These are phyloP conservation scores for Hippocampus kuda DNA, from an alignment of 2,797 vertebrate species.

Conservation along the genomic window DNA sequence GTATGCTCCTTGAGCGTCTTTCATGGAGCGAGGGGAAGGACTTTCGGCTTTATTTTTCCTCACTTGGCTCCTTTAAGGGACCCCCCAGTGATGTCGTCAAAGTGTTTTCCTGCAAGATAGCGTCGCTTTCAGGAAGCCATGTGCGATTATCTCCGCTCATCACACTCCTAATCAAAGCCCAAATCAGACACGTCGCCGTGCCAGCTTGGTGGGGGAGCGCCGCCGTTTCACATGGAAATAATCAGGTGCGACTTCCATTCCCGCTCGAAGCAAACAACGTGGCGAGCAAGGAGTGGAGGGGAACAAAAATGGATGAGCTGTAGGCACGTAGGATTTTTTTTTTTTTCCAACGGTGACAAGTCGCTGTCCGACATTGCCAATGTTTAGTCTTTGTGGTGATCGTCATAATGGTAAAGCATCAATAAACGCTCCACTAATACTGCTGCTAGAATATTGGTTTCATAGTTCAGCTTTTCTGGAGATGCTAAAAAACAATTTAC, in stretches of 20 bases:
- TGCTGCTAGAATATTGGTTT: too few relatives aligned
- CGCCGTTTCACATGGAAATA: constrained; percentile 4
- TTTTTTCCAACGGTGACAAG: neutral
- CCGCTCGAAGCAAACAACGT: neutral
- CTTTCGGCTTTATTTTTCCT: neutral
- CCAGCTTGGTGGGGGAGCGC: constrained; percentile 11
- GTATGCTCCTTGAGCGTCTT: neutral
- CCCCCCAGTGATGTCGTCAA: constrained; percentile 12
- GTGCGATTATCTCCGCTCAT: constrained; percentile 7
- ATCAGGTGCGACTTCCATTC: constrained; percentile 6
- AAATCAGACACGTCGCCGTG: constrained; percentile 5
- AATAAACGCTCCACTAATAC: too few relatives aligned
- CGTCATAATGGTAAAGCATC: neutral
- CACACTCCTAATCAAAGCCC: constrained; percentile 10
- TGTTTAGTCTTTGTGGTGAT: neutral
- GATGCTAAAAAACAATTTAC: too few relatives aligned
- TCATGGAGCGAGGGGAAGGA: neutral
- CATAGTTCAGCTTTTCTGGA: too few relatives aligned
- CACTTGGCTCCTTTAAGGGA: constrained; percentile 7
- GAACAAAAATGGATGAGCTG: neutral
- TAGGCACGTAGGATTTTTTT: neutral
- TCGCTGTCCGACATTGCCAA: neutral
- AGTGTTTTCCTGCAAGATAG: constrained; percentile 9
- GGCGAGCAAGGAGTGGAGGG: neutral
- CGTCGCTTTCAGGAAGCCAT: constrained; percentile 3